Percentiles rank a stretch among this genome's conserved stretches.
Conservation (phyloP, 2,797 vertebrate species). For the Peromyscus eremicus region DNA sequence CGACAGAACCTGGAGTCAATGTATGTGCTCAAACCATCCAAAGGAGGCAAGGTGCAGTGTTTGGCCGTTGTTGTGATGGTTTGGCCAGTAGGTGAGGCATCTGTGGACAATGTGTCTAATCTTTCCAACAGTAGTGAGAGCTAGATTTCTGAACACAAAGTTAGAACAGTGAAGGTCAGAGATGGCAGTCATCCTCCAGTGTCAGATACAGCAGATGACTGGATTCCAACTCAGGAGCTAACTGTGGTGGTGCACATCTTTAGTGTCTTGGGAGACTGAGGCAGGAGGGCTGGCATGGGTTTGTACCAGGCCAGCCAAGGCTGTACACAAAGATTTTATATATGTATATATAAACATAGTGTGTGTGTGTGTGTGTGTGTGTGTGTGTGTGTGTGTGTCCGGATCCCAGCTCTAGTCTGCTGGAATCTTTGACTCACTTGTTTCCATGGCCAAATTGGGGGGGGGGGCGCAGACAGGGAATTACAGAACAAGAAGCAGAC, state of each 20-base stretch:
- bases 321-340: no score
- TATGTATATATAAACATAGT: background rate
- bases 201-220: accelerated
- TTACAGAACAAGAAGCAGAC: background rate
- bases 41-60: no score
- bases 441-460: background rate
- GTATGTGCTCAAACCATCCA: accelerated
- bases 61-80: accelerated
- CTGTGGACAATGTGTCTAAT: accelerated
- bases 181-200: no score
- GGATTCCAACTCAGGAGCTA: background rate
- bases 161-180: background rate
- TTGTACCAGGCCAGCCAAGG: no score
- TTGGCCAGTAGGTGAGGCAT: accelerated
- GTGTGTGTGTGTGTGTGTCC: no score
- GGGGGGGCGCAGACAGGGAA: background rate
- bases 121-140: background rate
- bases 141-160: background rate
- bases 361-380: background rate
- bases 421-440: background rate
- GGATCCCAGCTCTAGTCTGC: background rate
- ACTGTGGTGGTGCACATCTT: background rate
- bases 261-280: background rate
- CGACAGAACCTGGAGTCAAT: background rate
- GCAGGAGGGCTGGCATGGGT: background rate